Base-by-base conservation (phyloP, 2,888 invertebrate species). In the Agonopterix alstromeriana region DNA sequence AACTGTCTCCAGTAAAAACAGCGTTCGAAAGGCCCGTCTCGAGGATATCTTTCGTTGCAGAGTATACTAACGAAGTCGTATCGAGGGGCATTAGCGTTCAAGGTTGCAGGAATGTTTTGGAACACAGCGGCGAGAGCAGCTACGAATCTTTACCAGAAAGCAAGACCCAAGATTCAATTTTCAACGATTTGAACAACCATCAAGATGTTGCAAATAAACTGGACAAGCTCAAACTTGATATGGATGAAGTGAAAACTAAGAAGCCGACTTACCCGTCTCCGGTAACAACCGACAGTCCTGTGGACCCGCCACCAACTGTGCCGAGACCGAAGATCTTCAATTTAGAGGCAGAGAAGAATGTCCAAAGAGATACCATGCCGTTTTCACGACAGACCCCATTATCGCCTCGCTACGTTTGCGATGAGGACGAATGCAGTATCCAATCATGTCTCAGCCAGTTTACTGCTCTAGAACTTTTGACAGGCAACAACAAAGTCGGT, bases 371-470 rank as follows among this genome's bases (percentile, higher is more conserved):
- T 46, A 75, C 72, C 59, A 47, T 79, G 41, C 74, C 80, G 3
- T 78, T 74, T 56, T 27, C 27, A 7, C 73, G 82, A 1, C 80
- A 73, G 56, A 89, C 87, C 42, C 91, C 91, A 1, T 85, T 93
- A 3, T 91, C 92, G 1, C 91, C 93, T 0, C 91, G 95, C 11
- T 94, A 94, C 68, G 90, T 92, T 38, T 92, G 92, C 65, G 93
- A 93, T 57, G 94, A 94, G 49, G 94, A 94, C 42, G 95, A 95
- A 61, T 94, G 94, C 74, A 95, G 96, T 14, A 92, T 98, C 46
- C 93, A 94, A 63, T 96, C 97, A 0, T 98, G 98, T 73, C 91
- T 99, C 47, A 94, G 95, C 68, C 96, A 97, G 75, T 98, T 98
- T 82, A 98, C 97, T 0, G 94, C 95, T 0, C 91, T 95, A 10